Percentiles rank a stretch among this genome's conserved stretches.
Evolutionary conservation across 2,797 vertebrate genomes (phyloP).

Genomic region (Esox masquinongy): DNA sequence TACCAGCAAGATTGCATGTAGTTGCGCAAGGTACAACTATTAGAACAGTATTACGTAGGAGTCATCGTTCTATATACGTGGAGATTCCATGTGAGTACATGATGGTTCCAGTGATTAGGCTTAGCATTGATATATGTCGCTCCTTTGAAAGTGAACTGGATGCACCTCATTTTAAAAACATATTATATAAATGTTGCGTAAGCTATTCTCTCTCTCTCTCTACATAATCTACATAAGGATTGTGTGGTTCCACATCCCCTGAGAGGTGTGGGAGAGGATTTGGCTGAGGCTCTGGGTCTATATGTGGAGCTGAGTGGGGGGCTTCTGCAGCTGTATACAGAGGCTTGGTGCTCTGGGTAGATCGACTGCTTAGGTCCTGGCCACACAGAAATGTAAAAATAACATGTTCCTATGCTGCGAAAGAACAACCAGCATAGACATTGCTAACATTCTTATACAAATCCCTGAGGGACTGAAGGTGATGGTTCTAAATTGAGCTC

Average conservation of each 20-base stretch:
- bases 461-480: not conserved
- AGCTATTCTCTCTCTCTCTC: constrained; percentile 23
- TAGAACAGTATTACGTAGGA: not conserved
- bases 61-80: not conserved
- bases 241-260: constrained; percentile 1
- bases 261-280: constrained; percentile 15
- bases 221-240: not conserved
- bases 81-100: not conserved
- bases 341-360: not conserved
- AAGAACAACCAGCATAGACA: not conserved
- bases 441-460: not conserved
- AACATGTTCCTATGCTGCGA: not conserved
- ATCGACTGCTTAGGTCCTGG: not conserved
- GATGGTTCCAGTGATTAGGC: not conserved
- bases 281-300: not conserved
- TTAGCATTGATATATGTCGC: not conserved
- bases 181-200: constrained; percentile 40
- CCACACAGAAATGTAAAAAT: not conserved
- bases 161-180: constrained; percentile 8
- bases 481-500: not conserved
- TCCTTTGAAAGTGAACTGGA: not conserved
- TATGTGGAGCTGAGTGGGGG: not conserved
- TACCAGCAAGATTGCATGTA: not conserved
- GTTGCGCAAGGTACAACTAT: not conserved
- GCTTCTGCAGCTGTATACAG: not conserved